Conservation (phyloP, 1,140 invertebrate genomes). For the Campoletis sonorensis region DNA sequence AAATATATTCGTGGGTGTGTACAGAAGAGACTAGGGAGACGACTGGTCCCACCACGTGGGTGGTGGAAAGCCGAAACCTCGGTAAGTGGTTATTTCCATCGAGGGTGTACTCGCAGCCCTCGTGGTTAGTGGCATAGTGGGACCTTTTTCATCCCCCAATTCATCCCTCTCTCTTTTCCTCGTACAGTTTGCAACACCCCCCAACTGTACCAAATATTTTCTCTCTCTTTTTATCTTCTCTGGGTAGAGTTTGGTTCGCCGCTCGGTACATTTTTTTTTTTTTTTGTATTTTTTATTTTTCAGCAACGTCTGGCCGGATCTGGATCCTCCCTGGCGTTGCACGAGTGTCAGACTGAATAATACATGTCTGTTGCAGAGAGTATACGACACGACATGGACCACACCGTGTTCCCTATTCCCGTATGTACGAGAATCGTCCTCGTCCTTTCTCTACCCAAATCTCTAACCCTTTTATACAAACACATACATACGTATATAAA, state of each 20-base stretch:
- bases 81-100: constrained; percentile 44
- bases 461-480: constrained; percentile 25
- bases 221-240: constrained; percentile 51
- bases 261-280: constrained; percentile 30
- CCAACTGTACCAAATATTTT: not conserved
- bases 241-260: constrained; percentile 4
- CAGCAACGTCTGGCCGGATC: constrained; percentile 42
- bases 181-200: not conserved
- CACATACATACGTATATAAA: not conserved
- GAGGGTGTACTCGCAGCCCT: constrained; percentile 39
- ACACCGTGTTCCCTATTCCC: constrained; percentile 49
- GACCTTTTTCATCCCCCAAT: constrained; percentile 14
- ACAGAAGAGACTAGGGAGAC: constrained; percentile 4
- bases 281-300: constrained; percentile 21
- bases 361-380: constrained; percentile 68
- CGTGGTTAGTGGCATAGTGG: constrained; percentile 39
- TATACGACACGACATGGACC: constrained; percentile 65
- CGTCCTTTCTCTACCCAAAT: not conserved
- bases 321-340: constrained; percentile 59
- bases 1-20: not conserved
- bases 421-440: not conserved
- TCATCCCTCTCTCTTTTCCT: constrained; percentile 33
- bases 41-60: not conserved
- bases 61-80: constrained; percentile 38
- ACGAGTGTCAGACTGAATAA: constrained; percentile 72